These are phyloP conservation scores for Drosophila barbarae DNA, from an alignment of 2,888 invertebrate species.

Conservation along the genomic window DNA sequence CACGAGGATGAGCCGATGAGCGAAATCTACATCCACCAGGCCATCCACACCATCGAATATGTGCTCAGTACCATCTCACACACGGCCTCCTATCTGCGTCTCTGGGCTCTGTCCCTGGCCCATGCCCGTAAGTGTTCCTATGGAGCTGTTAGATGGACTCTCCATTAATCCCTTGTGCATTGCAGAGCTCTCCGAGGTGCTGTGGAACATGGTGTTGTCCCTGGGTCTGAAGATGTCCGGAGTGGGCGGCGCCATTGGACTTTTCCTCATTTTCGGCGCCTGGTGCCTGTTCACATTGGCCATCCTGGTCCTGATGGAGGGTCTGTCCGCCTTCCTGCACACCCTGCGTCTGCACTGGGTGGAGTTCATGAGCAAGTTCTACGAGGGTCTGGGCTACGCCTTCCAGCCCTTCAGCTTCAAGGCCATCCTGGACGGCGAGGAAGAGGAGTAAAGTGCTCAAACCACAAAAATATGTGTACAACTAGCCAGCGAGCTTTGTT, in stretches of 20 bases:
- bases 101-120: constrained; percentile 97
- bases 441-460: constrained; percentile 71
- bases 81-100: constrained; percentile 95
- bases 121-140: constrained; percentile 88
- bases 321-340: constrained; percentile 98
- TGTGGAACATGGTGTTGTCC: constrained; percentile 95
- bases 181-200: constrained; percentile 90
- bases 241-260: constrained; percentile 86
- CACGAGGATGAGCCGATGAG: constrained; percentile 85
- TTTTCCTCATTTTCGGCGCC: constrained; percentile 91
- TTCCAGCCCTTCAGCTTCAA: constrained; percentile 94
- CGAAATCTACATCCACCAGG: constrained; percentile 94
- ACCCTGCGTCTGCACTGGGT: constrained; percentile 99
- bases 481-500: constrained; percentile 38
- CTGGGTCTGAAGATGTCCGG: constrained; percentile 84
- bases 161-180: background rate
- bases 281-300: constrained; percentile 95
- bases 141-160: background rate
- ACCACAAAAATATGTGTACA: constrained; percentile 20
- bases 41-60: constrained; percentile 97
- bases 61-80: constrained; percentile 97
- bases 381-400: constrained; percentile 88
- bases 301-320: constrained; percentile 99
- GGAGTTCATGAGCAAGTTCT: constrained; percentile 97
- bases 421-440: constrained; percentile 84